A percentile compares a stretch with the other conserved stretches of the same genome.
Evolutionary conservation across 2,888 invertebrate species (phyloP).

Genomic region (Ferdinandea cuprea): DNA sequence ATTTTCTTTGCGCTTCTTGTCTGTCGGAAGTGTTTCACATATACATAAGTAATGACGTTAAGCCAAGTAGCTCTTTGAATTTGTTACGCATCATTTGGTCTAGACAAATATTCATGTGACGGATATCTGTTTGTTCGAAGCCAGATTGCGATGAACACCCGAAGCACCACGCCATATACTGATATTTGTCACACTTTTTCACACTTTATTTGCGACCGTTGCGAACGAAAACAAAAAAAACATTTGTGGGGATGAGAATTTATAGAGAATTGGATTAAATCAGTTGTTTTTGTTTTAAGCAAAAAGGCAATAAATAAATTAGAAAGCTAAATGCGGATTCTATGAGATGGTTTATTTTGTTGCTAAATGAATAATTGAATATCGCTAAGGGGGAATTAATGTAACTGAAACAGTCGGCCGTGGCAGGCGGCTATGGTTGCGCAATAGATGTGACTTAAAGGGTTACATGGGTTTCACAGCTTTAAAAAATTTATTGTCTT

Average conservation of each 20-base stretch:
- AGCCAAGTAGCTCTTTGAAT: conserved; percentile 23
- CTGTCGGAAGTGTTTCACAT: conserved; percentile 54
- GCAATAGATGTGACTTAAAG: too few relatives aligned
- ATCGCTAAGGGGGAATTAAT: not conserved
- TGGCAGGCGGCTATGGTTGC: too few relatives aligned
- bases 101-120: conserved; percentile 58
- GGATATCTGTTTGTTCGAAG: conserved; percentile 47
- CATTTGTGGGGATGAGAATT: conserved; percentile 16
- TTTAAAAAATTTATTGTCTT: too few relatives aligned
- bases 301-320: conserved; percentile 14
- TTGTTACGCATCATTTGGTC: conserved; percentile 63
- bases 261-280: conserved; percentile 21
- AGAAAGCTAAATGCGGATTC: not conserved
- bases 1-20: not conserved
- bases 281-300: conserved; percentile 8
- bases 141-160: conserved; percentile 31
- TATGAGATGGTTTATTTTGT: not conserved
- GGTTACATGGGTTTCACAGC: too few relatives aligned
- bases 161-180: not conserved
- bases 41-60: conserved; percentile 36
- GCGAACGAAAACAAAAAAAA: conserved; percentile 19
- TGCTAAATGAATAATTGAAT: not conserved
- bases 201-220: conserved; percentile 43
- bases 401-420: too few relatives aligned
- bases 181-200: not conserved